Evolutionary conservation across 2,888 invertebrate genomes (phyloP).

Genomic region (Epistrophe grossulariae): DNA sequence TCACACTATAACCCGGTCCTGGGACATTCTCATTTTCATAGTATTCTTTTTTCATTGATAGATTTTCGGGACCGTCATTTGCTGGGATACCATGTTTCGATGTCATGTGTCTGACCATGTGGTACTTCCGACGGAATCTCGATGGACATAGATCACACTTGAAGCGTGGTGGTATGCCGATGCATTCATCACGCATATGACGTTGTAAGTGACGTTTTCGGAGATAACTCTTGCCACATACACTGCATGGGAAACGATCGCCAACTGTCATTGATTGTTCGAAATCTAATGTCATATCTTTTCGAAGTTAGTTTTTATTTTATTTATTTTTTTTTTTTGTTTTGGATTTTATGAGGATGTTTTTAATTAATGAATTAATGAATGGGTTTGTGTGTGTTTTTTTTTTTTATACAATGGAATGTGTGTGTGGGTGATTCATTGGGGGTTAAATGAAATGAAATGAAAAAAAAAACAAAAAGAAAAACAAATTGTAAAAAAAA

Average conservation of each 20-base stretch:
- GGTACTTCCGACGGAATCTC: slow-evolving; percentile 85
- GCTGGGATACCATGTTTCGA: slow-evolving; percentile 83
- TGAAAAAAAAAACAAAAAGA: slow-evolving; percentile 77
- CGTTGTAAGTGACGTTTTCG: slow-evolving; percentile 87
- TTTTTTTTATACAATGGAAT: slow-evolving; percentile 65
- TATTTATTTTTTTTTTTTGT: background rate
- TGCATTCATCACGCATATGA: slow-evolving; percentile 85
- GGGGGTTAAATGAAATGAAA: slow-evolving; percentile 77
- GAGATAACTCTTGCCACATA: slow-evolving; percentile 86
- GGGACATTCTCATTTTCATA: slow-evolving; percentile 76
- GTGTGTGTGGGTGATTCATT: slow-evolving; percentile 70
- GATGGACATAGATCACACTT: slow-evolving; percentile 84
- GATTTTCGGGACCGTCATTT: slow-evolving; percentile 81
- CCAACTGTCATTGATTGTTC: slow-evolving; percentile 75
- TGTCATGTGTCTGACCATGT: slow-evolving; percentile 84
- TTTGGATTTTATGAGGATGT: slow-evolving; percentile 44
- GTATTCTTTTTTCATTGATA: slow-evolving; percentile 81
- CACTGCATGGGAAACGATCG: slow-evolving; percentile 85
- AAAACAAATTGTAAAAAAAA: slow-evolving; percentile 77
- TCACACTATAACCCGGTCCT: slow-evolving; percentile 72
- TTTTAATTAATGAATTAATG: slow-evolving; percentile 38
- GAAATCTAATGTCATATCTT: slow-evolving; percentile 76
- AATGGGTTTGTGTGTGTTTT: slow-evolving; percentile 40
- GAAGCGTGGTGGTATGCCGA: slow-evolving; percentile 85
- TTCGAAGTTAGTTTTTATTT: slow-evolving; percentile 30